A percentile compares a stretch with the other conserved stretches of the same genome.
phyloP scores from a whole-genome alignment of 92 coral and sea anemone genomes.

The Paragorgia papillata region DNA sequence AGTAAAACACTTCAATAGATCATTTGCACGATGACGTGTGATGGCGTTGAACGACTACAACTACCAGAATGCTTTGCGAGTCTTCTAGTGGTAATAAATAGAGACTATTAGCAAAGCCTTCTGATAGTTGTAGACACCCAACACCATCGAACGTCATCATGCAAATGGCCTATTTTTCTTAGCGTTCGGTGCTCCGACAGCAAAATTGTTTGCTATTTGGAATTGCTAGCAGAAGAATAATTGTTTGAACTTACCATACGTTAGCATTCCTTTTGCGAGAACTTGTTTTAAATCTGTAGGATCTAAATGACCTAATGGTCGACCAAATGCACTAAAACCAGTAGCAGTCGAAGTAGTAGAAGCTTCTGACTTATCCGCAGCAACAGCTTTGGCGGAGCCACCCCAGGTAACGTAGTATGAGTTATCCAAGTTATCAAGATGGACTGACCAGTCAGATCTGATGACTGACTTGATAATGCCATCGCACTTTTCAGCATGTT shows the following conservation, averaged over 20 bases:
- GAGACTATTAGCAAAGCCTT: too few species aligned
- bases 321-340: conserved; percentile 78
- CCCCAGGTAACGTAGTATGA: conserved; percentile 99
- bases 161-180: too few species aligned
- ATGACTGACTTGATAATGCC: conserved; percentile 92
- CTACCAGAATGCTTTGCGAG: too few species aligned
- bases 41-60: too few species aligned
- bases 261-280: conserved; percentile 85
- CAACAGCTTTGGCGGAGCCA: conserved; percentile 76
- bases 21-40: too few species aligned
- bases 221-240: background rate
- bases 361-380: conserved; percentile 52
- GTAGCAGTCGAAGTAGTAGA: conserved; percentile 51
- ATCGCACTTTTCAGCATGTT: conserved; percentile 53
- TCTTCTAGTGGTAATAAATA: too few species aligned
- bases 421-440: conserved; percentile 83
- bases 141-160: too few species aligned
- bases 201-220: too few species aligned
- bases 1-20: too few species aligned
- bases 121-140: too few species aligned
- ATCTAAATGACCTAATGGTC: conserved; percentile 85
- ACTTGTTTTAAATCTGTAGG: conserved; percentile 92
- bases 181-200: too few species aligned
- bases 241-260: conserved; percentile 84
- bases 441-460: conserved; percentile 98